Evolutionary conservation across 1,140 invertebrate species (phyloP).

Genomic region (Drosophila repleta): DNA sequence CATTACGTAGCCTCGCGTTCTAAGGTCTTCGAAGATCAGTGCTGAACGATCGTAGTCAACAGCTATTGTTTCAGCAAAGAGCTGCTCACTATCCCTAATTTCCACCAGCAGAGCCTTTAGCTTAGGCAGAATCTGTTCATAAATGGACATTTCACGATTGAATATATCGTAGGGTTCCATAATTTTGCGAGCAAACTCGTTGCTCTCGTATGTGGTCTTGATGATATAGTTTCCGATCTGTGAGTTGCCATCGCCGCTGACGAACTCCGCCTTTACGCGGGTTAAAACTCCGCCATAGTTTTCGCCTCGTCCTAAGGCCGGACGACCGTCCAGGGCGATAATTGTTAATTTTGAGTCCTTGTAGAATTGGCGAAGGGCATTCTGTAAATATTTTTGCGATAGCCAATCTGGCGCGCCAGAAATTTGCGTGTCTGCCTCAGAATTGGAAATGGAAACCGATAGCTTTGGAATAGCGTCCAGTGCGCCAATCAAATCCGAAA

Average conservation of each 20-base stretch:
- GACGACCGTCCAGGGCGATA: slow-evolving; percentile 46
- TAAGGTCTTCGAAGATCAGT: slow-evolving; percentile 79
- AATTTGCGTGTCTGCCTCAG: slow-evolving; percentile 13
- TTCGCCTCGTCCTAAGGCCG: slow-evolving; percentile 77
- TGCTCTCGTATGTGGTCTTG: slow-evolving; percentile 73
- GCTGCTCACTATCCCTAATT: slow-evolving; percentile 63
- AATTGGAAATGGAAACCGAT: background rate
- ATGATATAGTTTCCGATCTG: slow-evolving; percentile 61
- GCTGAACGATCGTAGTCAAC: slow-evolving; percentile 67
- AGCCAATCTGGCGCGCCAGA: slow-evolving; percentile 68
- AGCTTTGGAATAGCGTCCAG: slow-evolving; percentile 57
- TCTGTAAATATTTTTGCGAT: slow-evolving; percentile 58
- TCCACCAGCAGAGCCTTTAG: slow-evolving; percentile 62
- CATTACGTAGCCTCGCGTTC: slow-evolving; percentile 82
- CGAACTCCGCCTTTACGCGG: slow-evolving; percentile 56
- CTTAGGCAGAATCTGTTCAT: slow-evolving; percentile 76
- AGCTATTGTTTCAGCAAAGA: slow-evolving; percentile 73
- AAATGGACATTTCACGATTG: slow-evolving; percentile 79
- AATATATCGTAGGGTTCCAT: slow-evolving; percentile 81
- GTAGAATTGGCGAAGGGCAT: slow-evolving; percentile 57
- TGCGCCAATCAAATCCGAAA: slow-evolving; percentile 64
- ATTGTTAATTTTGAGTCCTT: slow-evolving; percentile 58
- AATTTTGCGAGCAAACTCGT: slow-evolving; percentile 61
- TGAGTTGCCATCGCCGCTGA: slow-evolving; percentile 29
- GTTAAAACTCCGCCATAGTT: slow-evolving; percentile 78